These are phyloP conservation scores for Seriola aureovittata DNA, from an alignment of 2,113 vertebrate species.

Conservation along the genomic window DNA sequence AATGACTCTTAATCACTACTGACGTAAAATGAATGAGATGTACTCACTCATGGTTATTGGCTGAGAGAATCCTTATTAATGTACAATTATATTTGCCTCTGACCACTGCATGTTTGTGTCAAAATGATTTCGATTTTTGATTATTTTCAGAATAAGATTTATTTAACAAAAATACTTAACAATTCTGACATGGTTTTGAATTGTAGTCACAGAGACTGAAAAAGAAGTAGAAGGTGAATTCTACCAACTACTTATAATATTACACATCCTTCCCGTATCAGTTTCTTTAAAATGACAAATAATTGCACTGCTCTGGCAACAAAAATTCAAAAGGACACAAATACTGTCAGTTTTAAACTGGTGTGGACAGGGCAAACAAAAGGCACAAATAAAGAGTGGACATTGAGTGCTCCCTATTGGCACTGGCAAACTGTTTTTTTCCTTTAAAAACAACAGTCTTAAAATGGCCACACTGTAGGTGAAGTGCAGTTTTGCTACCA, in stretches of 20 bases:
- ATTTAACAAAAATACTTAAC: constrained; percentile 14
- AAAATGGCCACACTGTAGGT: constrained; percentile 12
- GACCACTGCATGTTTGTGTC: not conserved
- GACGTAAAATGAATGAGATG: constrained; percentile 3
- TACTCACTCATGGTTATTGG: not conserved
- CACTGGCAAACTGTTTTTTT: not conserved
- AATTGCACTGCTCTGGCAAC: constrained; percentile 39
- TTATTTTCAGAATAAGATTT: not conserved
- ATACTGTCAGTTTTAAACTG: constrained; percentile 3
- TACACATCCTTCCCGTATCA: constrained; percentile 3
- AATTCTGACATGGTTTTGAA: not conserved
- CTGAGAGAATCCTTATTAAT: not conserved
- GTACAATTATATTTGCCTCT: constrained; percentile 11
- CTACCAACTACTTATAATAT: not conserved
- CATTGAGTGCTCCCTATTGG: constrained; percentile 28
- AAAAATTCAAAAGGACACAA: constrained; percentile 29
- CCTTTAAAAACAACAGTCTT: not conserved
- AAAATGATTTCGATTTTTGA: not conserved
- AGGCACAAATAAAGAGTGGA: constrained; percentile 63
- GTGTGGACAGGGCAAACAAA: constrained; percentile 30
- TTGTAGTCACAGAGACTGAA: not conserved
- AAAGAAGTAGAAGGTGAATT: constrained; percentile 8
- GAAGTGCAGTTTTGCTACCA: constrained; percentile 30
- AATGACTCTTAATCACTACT: constrained; percentile 11
- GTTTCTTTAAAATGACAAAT: constrained; percentile 13